Conservation (phyloP, 2,888 invertebrate genomes). For the Leucophora obtusa region DNA sequence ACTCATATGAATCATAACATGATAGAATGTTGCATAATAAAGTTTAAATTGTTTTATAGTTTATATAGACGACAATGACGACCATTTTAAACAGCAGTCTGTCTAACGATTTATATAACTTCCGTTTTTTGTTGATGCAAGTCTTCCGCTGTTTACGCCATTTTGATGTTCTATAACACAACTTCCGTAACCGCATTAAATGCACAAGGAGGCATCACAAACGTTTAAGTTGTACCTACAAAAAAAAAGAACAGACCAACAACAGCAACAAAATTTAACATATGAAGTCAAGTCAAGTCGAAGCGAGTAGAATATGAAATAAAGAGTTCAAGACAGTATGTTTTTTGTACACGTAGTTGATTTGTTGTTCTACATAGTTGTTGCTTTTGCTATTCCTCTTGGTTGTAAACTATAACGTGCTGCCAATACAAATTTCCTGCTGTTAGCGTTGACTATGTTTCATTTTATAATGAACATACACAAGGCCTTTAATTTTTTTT, state of each 20-base stretch:
- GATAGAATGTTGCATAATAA: slow-evolving; percentile 36
- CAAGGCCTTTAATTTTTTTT: slow-evolving; percentile 43
- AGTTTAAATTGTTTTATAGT: slow-evolving; percentile 28
- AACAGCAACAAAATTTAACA: slow-evolving; percentile 36
- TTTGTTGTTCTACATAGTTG: not conserved
- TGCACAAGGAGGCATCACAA: slow-evolving; percentile 34
- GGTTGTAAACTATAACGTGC: slow-evolving; percentile 59
- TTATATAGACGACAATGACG: not conserved
- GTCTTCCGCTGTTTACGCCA: slow-evolving; percentile 69
- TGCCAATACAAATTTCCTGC: slow-evolving; percentile 64
- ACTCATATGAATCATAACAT: slow-evolving; percentile 18
- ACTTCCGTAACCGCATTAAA: slow-evolving; percentile 68
- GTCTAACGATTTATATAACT: slow-evolving; percentile 52
- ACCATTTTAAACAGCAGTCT: slow-evolving; percentile 22
- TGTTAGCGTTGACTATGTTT: slow-evolving; percentile 35
- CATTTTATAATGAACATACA: slow-evolving; percentile 8
- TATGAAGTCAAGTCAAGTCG: slow-evolving; percentile 55
- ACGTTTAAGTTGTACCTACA: slow-evolving; percentile 35
- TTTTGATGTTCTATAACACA: slow-evolving; percentile 74
- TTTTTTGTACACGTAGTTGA: slow-evolving; percentile 20
- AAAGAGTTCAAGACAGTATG: slow-evolving; percentile 25
- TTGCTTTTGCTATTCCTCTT: slow-evolving; percentile 8
- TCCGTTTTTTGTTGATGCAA: slow-evolving; percentile 44
- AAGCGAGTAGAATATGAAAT: slow-evolving; percentile 41
- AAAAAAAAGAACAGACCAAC: not conserved